These are phyloP conservation scores for Arvicanthis niloticus DNA, from an alignment of 2,113 vertebrate genomes.

Conservation along the genomic window DNA sequence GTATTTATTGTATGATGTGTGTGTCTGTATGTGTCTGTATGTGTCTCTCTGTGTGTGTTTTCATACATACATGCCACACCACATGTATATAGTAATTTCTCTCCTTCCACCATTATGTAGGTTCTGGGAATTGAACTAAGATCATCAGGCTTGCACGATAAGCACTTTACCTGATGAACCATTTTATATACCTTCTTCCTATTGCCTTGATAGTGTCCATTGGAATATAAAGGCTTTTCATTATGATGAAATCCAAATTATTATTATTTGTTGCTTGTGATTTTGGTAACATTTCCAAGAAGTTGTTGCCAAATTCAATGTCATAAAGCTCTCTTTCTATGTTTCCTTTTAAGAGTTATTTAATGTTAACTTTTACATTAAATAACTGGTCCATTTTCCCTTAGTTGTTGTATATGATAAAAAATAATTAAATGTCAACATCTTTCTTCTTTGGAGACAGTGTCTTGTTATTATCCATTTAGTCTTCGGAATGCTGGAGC, in stretches of 20 bases:
- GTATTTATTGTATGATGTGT: not conserved
- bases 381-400: not conserved
- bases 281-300: not conserved
- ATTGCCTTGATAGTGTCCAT: too few species aligned
- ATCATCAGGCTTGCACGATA: not conserved
- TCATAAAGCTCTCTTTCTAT: not conserved
- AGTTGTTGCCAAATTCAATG: not conserved
- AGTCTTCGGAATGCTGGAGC: not conserved
- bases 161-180: not conserved
- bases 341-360: not conserved
- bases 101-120: not conserved
- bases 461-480: not conserved
- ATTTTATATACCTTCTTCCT: too few species aligned
- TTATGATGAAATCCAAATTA: too few species aligned
- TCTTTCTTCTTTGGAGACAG: not conserved
- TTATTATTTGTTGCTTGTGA: not conserved
- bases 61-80: not conserved
- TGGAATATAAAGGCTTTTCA: too few species aligned
- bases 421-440: not conserved
- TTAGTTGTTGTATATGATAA: not conserved
- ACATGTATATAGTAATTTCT: not conserved
- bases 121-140: not conserved
- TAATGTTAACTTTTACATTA: not conserved
- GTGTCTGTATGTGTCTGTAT: not conserved
- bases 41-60: not conserved